Conservation (phyloP, 2,797 vertebrate genomes). For the Triplophysa yarkandensis region DNA sequence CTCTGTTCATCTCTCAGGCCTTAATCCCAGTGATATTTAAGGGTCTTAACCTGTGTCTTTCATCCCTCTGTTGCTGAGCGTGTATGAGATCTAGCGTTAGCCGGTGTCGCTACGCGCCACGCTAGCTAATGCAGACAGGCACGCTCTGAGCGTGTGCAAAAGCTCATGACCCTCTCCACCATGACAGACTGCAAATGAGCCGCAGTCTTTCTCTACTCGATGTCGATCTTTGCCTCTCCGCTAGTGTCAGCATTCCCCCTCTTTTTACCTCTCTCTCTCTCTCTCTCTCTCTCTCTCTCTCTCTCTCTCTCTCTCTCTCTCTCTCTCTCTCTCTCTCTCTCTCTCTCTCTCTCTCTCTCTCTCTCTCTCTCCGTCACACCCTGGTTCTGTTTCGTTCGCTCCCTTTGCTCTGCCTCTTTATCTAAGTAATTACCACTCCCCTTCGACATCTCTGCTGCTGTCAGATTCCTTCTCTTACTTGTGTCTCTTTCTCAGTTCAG, state of each 20-base stretch:
- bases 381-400: conserved; percentile 17
- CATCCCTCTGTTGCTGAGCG: conserved; percentile 66
- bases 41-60: conserved; percentile 78
- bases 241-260: conserved; percentile 56
- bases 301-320: conserved; percentile 2
- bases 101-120: conserved; percentile 32
- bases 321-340: conserved; percentile 42
- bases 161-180: conserved; percentile 54
- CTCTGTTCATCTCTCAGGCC: conserved; percentile 69
- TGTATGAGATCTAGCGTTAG: conserved; percentile 55
- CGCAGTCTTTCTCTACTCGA: conserved; percentile 34
- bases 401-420: conserved; percentile 46
- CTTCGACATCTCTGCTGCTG: conserved; percentile 26
- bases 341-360: conserved; percentile 16
- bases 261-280: conserved; percentile 21
- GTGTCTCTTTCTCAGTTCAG: conserved; percentile 36
- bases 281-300: conserved; percentile 11
- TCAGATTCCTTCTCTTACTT: conserved; percentile 39
- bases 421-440: conserved; percentile 55
- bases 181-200: conserved; percentile 71
- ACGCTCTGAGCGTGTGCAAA: conserved; percentile 57
- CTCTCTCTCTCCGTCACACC: conserved; percentile 16
- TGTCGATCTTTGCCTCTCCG: conserved; percentile 29
- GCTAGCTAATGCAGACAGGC: conserved; percentile 51
- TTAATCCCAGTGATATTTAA: conserved; percentile 79